Base-by-base conservation (phyloP, 2,113 vertebrate genomes). In the Deroptyus accipitrinus region DNA sequence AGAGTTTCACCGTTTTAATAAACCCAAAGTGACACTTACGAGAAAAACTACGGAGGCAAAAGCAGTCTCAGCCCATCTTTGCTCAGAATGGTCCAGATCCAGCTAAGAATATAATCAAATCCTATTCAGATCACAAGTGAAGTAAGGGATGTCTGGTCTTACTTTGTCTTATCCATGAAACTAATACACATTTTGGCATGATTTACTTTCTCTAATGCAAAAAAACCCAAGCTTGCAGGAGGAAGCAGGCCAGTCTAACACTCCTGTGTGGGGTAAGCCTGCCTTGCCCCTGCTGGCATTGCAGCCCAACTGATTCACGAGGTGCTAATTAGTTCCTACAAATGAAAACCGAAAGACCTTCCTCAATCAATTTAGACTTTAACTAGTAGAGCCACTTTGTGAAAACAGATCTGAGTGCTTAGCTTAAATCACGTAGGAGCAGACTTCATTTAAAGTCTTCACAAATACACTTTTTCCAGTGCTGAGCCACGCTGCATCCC, bases 1-100 rank as follows among this genome's bases (percentile, higher is more conserved):
- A 78, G 85, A 55, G 79, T 92, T 86, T 88, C 73, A 52, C 42
- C 61, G 9, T 79, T 93, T 72, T 88, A 92, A 90, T 49, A 86
- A 90, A 84, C 48, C 6, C 48, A 28, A 70, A 83, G 39, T 1
- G 9, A 90, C 85, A 63, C 42, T 94, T 93, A 80, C 0, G 3
- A 93, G 76, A 93, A 83, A 69, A 90, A 25, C 17, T 75, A 23
- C 49, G 73, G 73, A 78, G 83, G 66, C 66, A 90, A 84, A 88
- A 92, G 51, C 44, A 86, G 64, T 52, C 31, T 64, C 35, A 84
- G 62, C 62, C 37, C 16, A n/a, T 67, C 59, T 88, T 76, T 93
- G 77, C 27, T 83, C 44, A 72, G 76, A 85, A 59, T 42, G 25
- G n/a, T 30, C 23, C 77, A 69, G n/a, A 68, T 84, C 22, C 83